Evolutionary conservation across 2,113 vertebrate species (phyloP), one percentile per base, ranked within the genome.

Genomic region (Takifugu flavidus): DNA sequence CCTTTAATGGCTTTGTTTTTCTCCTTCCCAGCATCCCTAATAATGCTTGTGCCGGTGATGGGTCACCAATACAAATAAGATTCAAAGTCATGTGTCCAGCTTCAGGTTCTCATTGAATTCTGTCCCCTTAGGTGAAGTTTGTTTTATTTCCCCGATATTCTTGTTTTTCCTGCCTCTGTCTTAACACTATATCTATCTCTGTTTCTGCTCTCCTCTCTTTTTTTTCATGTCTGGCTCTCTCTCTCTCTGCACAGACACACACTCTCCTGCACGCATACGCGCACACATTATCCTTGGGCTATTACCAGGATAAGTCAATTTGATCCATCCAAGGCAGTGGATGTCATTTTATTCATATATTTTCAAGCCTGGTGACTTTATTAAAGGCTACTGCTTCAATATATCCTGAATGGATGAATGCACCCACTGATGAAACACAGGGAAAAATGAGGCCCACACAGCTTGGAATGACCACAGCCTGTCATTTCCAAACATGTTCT

Each of bases 11-110:
- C 81, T 85, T 86, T 88, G 84, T 89, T 89, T 84, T 83, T 72
- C 87, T 88, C 72, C 74, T 78, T 74, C 50, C 70, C 53, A 65
- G 77, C 82, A 67, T 83, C 83, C 39, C 77, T 82, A 87, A 87
- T 86, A 85, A 82, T 46, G 49, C 91, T 67, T 89, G 88, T 88
- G 91, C 90, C 91, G 87, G 84, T 89, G 92, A 89, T 90, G 85
- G 92, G 93, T 94, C 93, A 93, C 94, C 94, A 91, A 95, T 95
- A 96, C 93, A 96, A 95, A 97, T 92, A 93, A 93, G 92, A 95
- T 95, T 94, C 93, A 93, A 93, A 94, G 93, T 94, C 95, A 92
- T 93, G 93, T 93, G 91, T 93, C 89, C 83, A 89, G 92, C 91
- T 74, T 89, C 91, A 92, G 92, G 91, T 92, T 93, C 93, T 89